Base-by-base conservation (phyloP, 2,113 vertebrate genomes). In the Ailuropoda melanoleuca region DNA sequence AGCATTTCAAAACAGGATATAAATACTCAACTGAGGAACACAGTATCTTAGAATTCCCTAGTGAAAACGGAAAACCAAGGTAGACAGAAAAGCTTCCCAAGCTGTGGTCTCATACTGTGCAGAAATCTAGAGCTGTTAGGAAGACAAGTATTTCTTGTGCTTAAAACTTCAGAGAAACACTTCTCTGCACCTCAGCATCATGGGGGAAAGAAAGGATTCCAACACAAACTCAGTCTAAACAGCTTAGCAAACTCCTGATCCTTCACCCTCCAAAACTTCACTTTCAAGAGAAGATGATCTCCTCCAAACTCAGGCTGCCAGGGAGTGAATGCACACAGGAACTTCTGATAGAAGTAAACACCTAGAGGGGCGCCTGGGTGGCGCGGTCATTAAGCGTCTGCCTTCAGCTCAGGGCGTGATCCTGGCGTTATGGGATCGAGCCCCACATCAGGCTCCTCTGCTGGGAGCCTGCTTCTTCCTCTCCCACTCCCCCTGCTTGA, bases 11-110 rank as follows among this genome's bases (percentile, higher is more conserved):
- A 97, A 95, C 48, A 96, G 87, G 90, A 96, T 97, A 96, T 92
- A 97, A 97, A 98, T 90, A 98, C 92, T 96, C 50, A 60, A 96
- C 68, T n/a, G 62, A 80, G 92, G 84, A 92, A 85, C 95, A 84
- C 37, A 48, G 82, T 86, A 86, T 95, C 91, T 93, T 68, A 97
- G 78, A 95, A 96, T 90, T 97, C 94, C 90, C 97, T 81, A 83
- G 94, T 74, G 97, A 96, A 97, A 85, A 96, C 89, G 66, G 74
- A 83, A 93, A 97, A 96, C 87, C 87, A 94, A 97, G 94, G 96
- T 97, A 97, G 93, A 95, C 31, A 78, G 66, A 96, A 93, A 90
- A 88, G 64, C 86, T 97, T 78, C 62, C 68, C 43, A 88, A 93
- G n/a, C 77, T 17, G 6, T 70, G 62, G 80, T 74, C 48, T 94